Percentiles rank a stretch among this genome's conserved stretches.
Evolutionary conservation across 2,797 vertebrate genomes (phyloP).

Genomic region (Sitta carolinensis): DNA sequence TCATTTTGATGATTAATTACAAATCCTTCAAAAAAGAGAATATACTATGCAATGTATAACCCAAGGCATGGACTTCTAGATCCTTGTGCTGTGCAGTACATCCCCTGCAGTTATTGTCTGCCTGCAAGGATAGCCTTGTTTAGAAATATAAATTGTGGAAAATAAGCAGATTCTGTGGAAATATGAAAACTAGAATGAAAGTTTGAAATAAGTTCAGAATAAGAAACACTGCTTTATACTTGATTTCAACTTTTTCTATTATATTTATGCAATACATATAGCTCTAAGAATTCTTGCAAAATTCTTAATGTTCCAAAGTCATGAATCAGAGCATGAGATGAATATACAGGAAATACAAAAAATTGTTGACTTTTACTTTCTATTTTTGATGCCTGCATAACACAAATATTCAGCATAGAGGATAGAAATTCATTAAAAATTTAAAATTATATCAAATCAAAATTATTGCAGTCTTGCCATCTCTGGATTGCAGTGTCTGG

Average conservation of each 20-base stretch:
- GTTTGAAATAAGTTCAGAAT: neutral
- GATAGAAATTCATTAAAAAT: neutral
- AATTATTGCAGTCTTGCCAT: neutral
- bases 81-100: neutral
- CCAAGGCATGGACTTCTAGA: neutral
- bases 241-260: neutral
- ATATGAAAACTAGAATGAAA: neutral
- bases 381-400: neutral
- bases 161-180: neutral
- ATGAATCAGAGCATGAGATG: neutral
- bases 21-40: neutral
- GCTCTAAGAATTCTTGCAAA: neutral
- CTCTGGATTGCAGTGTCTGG: neutral
- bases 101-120: neutral
- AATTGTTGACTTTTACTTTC: neutral
- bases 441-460: neutral
- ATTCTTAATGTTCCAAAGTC: neutral
- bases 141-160: neutral
- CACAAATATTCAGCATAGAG: neutral
- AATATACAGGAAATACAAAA: neutral
- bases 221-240: neutral
- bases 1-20: conserved; percentile 8
- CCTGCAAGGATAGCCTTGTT: neutral
- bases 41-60: neutral
- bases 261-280: neutral